Percentiles rank a stretch among this genome's conserved stretches.
Evolutionary conservation across 2,888 invertebrate species (phyloP).

Genomic region (Pristionchus entomophagus): DNA sequence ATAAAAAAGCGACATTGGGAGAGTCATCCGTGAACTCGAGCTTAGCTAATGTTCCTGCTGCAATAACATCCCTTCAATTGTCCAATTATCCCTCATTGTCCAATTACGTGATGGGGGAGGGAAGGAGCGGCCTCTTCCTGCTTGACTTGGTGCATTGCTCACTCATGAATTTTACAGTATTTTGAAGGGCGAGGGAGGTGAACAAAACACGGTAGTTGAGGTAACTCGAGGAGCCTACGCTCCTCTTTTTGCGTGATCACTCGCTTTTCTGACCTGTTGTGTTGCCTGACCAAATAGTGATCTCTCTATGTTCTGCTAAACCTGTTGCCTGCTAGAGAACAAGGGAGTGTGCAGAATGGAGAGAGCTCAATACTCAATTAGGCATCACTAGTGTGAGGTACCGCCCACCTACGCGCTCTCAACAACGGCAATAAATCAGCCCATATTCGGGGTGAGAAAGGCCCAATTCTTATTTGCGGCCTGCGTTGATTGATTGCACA

Average conservation of each 20-base stretch:
- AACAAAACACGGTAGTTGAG: too few species aligned
- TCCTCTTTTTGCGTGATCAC: not conserved
- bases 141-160: not conserved
- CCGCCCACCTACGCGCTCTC: too few species aligned
- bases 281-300: too few species aligned
- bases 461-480: too few species aligned
- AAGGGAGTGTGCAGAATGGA: not conserved
- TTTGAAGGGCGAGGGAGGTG: not conserved
- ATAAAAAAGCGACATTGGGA: too few species aligned
- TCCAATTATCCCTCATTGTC: not conserved
- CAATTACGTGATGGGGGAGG: too few species aligned
- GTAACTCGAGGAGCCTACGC: not conserved
- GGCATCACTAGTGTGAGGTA: not conserved
- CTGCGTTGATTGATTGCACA: too few species aligned
- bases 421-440: too few species aligned
- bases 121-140: not conserved
- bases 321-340: not conserved
- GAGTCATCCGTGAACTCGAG: not conserved
- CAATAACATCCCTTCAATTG: not conserved
- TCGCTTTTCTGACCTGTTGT: not conserved
- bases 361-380: not conserved
- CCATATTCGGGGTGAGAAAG: too few species aligned
- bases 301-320: too few species aligned
- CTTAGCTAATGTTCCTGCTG: not conserved
- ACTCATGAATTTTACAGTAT: slow-evolving; percentile 39